Conservation (phyloP, 2,888 invertebrate species). For the Yponomeuta malinellus region DNA sequence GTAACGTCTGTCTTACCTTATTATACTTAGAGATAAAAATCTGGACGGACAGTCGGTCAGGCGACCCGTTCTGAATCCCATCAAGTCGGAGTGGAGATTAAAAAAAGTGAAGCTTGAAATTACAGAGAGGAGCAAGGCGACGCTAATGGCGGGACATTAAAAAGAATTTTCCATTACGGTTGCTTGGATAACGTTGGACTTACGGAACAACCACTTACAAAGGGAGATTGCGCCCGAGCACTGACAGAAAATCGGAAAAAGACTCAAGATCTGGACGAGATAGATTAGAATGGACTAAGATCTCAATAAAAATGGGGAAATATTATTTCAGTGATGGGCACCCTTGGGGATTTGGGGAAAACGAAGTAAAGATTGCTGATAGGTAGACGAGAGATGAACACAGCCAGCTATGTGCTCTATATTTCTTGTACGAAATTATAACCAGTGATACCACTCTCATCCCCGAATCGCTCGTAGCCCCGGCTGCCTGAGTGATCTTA, state of each 20-base stretch:
- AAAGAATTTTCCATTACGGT: slow-evolving; percentile 67
- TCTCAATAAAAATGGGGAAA: no score
- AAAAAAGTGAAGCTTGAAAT: slow-evolving; percentile 64
- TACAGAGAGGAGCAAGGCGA: slow-evolving; percentile 60
- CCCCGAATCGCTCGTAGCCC: no score
- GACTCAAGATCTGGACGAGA: slow-evolving; percentile 32
- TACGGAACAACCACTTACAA: slow-evolving; percentile 32
- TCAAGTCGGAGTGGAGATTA: slow-evolving; percentile 58
- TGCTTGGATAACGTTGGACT: slow-evolving; percentile 45
- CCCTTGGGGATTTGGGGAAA: no score
- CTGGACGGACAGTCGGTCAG: slow-evolving; percentile 66
- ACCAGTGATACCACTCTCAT: no score
- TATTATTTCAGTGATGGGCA: no score
- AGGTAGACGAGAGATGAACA: no score
- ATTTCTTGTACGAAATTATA: no score
- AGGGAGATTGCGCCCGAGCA: slow-evolving; percentile 35
- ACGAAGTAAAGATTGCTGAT: no score
- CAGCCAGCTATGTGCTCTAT: no score
- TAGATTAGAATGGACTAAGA: neutral
- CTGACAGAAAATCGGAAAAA: slow-evolving; percentile 35
- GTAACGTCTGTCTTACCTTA: slow-evolving; percentile 73
- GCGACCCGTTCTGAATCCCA: slow-evolving; percentile 42
- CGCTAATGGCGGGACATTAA: slow-evolving; percentile 69
- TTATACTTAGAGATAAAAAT: slow-evolving; percentile 69
- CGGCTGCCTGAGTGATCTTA: no score